Evolutionary conservation across 1,140 invertebrate genomes (phyloP), one percentile per base, ranked within the genome.

Genomic region (Lanistes nyassanus): DNA sequence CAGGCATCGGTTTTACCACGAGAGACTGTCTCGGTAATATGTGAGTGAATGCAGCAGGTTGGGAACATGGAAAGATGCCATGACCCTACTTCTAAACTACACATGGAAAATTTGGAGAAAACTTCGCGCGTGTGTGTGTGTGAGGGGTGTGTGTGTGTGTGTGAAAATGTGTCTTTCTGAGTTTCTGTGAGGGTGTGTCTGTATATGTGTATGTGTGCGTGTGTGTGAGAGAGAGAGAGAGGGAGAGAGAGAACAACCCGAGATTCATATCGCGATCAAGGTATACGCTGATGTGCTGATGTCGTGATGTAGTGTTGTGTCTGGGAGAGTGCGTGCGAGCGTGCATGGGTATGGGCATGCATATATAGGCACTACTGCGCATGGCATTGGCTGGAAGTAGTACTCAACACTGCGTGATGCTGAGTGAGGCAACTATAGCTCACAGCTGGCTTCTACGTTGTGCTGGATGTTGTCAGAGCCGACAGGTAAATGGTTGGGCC

Each of bases 141-240:
- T n/a, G n/a, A n/a, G n/a, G n/a, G n/a, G n/a, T n/a, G n/a, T n/a
- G n/a, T n/a, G n/a, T n/a, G n/a, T n/a, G n/a, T n/a, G n/a, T n/a
- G n/a, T n/a, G n/a, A n/a, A n/a, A 26, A 36, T 34, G 31, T 62
- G 55, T 37, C n/a, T 73, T 26, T 62, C 19, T 73, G 39, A 29
- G 39, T 73, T 26, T 62, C 19, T 73, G 55, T 62, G 55, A 62
- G 55, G 31, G 55, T 73, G 31, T n/a, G n/a, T n/a, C n/a, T n/a
- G n/a, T n/a, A n/a, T n/a, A n/a, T n/a, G n/a, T n/a, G n/a, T n/a
- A n/a, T 62, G 71, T 73, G 53, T 62, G 71, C 39, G 71, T 62
- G n/a, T 73, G 68, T 70, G 37, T 53, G 37, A n/a, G 5, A 13
- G 62, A 19, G 31, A 13, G 62, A 13, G 31, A 19, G 39, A 36